Percentiles rank a stretch among this genome's conserved stretches.
These are phyloP conservation scores for Anthrax anthrax DNA, from an alignment of 2,888 invertebrate genomes.

Conservation along the genomic window DNA sequence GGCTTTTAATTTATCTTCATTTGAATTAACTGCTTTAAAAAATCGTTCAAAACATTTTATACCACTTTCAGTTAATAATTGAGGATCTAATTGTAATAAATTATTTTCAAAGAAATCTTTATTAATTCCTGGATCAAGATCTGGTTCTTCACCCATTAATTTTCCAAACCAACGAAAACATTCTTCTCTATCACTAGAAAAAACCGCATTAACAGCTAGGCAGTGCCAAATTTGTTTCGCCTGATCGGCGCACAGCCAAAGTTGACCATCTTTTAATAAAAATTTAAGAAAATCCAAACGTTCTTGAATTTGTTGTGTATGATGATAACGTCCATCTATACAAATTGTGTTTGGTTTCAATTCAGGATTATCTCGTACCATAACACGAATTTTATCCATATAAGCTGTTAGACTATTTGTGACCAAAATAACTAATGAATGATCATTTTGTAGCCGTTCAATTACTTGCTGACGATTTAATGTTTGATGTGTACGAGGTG, in stretches of 20 bases:
- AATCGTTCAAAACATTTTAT: conserved; percentile 73
- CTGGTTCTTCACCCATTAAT: conserved; percentile 92
- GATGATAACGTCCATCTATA: conserved; percentile 82
- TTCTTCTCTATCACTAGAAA: conserved; percentile 83
- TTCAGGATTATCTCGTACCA: conserved; percentile 41
- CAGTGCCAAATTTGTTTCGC: conserved; percentile 96
- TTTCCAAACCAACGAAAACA: conserved; percentile 98
- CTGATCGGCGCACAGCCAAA: conserved; percentile 93
- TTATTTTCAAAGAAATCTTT: conserved; percentile 93
- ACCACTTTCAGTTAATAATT: conserved; percentile 83
- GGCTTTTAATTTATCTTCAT: conserved; percentile 80
- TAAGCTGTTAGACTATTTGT: conserved; percentile 83
- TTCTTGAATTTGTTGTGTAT: conserved; percentile 85
- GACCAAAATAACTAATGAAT: conserved; percentile 84
- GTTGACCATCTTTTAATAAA: conserved; percentile 84
- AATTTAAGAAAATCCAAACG: conserved; percentile 85
- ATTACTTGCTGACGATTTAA: conserved; percentile 60
- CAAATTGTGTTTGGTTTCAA: conserved; percentile 64
- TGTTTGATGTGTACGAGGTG: conserved; percentile 31
- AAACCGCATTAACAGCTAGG: conserved; percentile 85
- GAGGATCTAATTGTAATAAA: conserved; percentile 81
- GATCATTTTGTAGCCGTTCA: conserved; percentile 78
- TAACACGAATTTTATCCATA: conserved; percentile 68
- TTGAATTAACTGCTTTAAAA: conserved; percentile 71
- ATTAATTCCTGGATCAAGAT: conserved; percentile 89